Evolutionary conservation across 2,888 invertebrate genomes (phyloP).

Genomic region (Peribatodes rhomboidaria): DNA sequence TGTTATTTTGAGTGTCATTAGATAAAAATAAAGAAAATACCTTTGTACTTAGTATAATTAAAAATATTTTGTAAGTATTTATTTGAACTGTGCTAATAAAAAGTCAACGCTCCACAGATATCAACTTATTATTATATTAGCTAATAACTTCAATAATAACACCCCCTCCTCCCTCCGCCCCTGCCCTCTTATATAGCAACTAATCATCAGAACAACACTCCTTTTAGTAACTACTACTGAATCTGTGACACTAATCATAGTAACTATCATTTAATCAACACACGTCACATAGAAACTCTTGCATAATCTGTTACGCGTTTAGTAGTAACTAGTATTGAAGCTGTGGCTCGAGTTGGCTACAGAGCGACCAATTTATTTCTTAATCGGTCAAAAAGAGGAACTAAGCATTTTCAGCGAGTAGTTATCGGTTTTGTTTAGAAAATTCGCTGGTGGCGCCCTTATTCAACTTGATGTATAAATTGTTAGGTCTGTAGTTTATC

Average conservation of each 20-base stretch:
- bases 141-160: constrained; percentile 14
- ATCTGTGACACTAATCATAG: background rate
- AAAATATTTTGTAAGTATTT: background rate
- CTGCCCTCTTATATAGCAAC: background rate
- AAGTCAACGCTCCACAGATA: constrained; percentile 20
- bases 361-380: background rate
- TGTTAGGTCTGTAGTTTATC: constrained; percentile 11
- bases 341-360: constrained; percentile 8
- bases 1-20: too few species aligned
- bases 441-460: background rate
- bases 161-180: background rate
- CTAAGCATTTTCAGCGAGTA: background rate
- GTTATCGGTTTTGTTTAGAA: background rate
- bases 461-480: background rate
- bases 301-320: background rate
- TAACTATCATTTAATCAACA: background rate
- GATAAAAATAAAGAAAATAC: too few species aligned
- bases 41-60: background rate
- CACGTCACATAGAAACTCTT: background rate
- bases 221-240: background rate
- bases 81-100: background rate
- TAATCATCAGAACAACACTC: constrained; percentile 14
- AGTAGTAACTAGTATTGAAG: background rate
- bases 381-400: background rate
- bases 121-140: constrained; percentile 26